phyloP scores from a whole-genome alignment of 2,888 invertebrate genomes.

The Sarcophaga subvicina region DNA sequence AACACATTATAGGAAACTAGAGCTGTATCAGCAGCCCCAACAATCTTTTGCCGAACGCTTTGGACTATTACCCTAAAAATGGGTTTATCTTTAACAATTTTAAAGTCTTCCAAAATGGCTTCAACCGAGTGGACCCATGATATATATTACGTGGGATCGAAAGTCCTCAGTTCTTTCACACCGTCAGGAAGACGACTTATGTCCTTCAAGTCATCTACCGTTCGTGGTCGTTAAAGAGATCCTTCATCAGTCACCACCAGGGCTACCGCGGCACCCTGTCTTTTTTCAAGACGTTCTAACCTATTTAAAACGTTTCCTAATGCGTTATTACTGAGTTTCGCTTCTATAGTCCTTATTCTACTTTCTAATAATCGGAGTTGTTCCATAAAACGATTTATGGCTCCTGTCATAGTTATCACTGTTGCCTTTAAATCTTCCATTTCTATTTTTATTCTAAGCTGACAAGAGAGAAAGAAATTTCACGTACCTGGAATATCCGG shows the following conservation, averaged over 20 bases:
- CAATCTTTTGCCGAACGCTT: constrained; percentile 61
- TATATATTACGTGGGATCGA: constrained; percentile 3
- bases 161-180: constrained; percentile 16
- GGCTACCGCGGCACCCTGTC: neutral
- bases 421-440: too few species aligned
- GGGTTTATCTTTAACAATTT: constrained; percentile 44
- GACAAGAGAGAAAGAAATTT: too few species aligned
- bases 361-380: neutral
- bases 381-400: neutral
- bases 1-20: constrained; percentile 57
- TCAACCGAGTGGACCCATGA: neutral
- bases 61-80: constrained; percentile 61
- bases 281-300: too few species aligned
- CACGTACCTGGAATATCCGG: too few species aligned
- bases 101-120: constrained; percentile 42
- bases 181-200: constrained; percentile 13
- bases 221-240: neutral
- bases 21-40: constrained; percentile 61
- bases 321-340: too few species aligned
- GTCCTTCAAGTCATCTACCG: constrained; percentile 1
- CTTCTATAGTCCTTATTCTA: too few species aligned
- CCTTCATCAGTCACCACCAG: too few species aligned
- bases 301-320: too few species aligned
- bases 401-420: neutral
- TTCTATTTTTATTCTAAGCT: too few species aligned